Conservation (phyloP, 1,140 invertebrate species). For the Venturia canescens region DNA sequence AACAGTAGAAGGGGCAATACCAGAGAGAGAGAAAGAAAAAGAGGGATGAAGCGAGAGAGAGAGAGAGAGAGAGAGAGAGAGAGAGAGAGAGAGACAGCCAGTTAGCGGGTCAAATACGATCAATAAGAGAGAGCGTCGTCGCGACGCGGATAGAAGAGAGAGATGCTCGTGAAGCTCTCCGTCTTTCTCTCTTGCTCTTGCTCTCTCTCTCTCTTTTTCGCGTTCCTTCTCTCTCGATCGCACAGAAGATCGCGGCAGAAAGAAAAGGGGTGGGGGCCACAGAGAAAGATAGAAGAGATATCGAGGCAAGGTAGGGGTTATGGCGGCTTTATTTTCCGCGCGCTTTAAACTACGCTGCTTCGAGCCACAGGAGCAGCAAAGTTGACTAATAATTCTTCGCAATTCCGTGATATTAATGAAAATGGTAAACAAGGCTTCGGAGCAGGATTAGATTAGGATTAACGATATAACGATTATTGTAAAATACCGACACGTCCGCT, state of each 20-base stretch:
- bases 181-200: slow-evolving; percentile 1
- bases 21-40: slow-evolving; percentile 43
- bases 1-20: slow-evolving; percentile 51
- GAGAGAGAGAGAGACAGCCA: slow-evolving; percentile 47
- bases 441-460: too few relatives aligned
- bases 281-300: slow-evolving; percentile 6
- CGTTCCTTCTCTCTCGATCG: neutral
- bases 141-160: slow-evolving; percentile 47
- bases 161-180: neutral
- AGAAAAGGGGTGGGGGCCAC: neutral
- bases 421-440: too few relatives aligned
- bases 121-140: slow-evolving; percentile 68
- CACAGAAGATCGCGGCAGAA: neutral
- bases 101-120: slow-evolving; percentile 75
- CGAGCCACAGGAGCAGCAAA: too few relatives aligned
- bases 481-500: slow-evolving; percentile 60
- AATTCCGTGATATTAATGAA: too few relatives aligned
- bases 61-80: slow-evolving; percentile 60
- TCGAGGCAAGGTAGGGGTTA: slow-evolving; percentile 1
- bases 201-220: neutral
- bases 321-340: slow-evolving; percentile 25
- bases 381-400: neutral
- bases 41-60: slow-evolving; percentile 40
- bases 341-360: slow-evolving; percentile 1
- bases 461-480: too few relatives aligned